Percentiles rank a stretch among this genome's conserved stretches.
Conservation (phyloP, 2,888 invertebrate genomes). For the Ormia ochracea region DNA sequence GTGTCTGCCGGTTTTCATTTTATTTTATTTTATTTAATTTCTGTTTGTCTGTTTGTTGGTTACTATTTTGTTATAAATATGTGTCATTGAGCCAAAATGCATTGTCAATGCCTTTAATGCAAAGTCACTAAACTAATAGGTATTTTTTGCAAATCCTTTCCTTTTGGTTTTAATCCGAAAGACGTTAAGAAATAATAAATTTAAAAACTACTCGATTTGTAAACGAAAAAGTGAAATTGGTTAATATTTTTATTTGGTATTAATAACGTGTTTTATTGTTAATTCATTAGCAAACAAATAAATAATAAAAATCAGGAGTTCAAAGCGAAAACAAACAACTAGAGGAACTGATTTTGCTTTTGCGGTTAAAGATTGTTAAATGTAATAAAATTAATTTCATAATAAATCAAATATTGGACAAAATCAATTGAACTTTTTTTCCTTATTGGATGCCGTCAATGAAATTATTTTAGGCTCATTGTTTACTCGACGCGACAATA, state of each 20-base stretch:
- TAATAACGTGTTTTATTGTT: slow-evolving; percentile 28
- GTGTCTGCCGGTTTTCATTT: slow-evolving; percentile 48
- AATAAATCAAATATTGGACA: neutral
- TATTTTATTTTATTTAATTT: slow-evolving; percentile 13
- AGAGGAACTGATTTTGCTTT: slow-evolving; percentile 15
- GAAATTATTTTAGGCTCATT: no score
- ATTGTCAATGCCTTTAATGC: slow-evolving; percentile 52
- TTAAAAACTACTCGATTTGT: slow-evolving; percentile 48
- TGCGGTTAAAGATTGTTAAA: neutral
- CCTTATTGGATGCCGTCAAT: neutral
- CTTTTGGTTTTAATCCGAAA: slow-evolving; percentile 1
- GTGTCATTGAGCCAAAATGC: slow-evolving; percentile 63
- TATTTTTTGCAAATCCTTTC: neutral
- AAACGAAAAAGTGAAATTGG: slow-evolving; percentile 54
- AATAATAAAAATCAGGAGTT: neutral
- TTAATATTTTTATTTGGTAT: slow-evolving; percentile 18
- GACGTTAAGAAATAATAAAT: slow-evolving; percentile 24
- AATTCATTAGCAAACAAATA: neutral
- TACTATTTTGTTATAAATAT: slow-evolving; percentile 51
- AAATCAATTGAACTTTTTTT: neutral
- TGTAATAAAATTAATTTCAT: neutral
- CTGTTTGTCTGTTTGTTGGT: slow-evolving; percentile 25
- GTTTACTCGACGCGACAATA: no score
- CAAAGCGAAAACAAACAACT: slow-evolving; percentile 11
- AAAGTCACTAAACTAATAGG: slow-evolving; percentile 51